Evolutionary conservation across 1,140 invertebrate species (phyloP).

Genomic region (Drosophila nikananu): DNA sequence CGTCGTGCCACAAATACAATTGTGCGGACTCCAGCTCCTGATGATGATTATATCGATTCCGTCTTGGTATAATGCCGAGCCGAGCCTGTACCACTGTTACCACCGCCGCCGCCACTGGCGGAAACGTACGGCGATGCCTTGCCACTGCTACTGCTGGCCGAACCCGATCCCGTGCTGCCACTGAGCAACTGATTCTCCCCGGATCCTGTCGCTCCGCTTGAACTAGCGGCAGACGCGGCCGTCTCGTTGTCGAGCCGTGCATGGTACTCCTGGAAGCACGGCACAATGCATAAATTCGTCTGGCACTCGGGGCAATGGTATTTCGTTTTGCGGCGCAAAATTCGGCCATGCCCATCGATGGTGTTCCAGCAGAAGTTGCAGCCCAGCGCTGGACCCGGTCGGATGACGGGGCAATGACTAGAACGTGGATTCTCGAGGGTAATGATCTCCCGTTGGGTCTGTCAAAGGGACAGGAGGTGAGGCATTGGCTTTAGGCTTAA

Average conservation of each 20-base stretch:
- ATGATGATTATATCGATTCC: constrained; percentile 81
- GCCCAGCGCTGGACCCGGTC: constrained; percentile 92
- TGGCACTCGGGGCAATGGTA: constrained; percentile 95
- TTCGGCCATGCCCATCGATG: constrained; percentile 91
- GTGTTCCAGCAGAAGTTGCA: constrained; percentile 96
- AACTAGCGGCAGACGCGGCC: constrained; percentile 42
- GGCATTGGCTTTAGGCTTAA: background rate
- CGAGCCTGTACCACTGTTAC: constrained; percentile 25
- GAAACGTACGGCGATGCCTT: constrained; percentile 56
- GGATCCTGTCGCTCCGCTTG: constrained; percentile 21
- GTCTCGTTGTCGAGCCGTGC: constrained; percentile 86
- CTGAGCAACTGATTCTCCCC: constrained; percentile 54
- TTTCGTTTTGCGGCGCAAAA: constrained; percentile 93
- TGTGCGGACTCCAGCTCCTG: constrained; percentile 38
- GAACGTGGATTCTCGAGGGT: constrained; percentile 85
- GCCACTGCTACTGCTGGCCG: constrained; percentile 41
- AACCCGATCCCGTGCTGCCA: constrained; percentile 42
- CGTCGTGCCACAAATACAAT: constrained; percentile 75
- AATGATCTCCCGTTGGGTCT: constrained; percentile 83
- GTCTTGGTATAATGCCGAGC: constrained; percentile 76
- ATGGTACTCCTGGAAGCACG: constrained; percentile 93
- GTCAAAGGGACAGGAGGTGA: background rate
- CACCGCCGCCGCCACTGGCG: constrained; percentile 24
- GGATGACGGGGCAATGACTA: constrained; percentile 91
- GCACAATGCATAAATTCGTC: constrained; percentile 94